Percentiles rank a stretch among this genome's conserved stretches.
These are phyloP conservation scores for Drosophila aff. DNA, from an alignment of 1,140 invertebrate species.

Conservation along the genomic window DNA sequence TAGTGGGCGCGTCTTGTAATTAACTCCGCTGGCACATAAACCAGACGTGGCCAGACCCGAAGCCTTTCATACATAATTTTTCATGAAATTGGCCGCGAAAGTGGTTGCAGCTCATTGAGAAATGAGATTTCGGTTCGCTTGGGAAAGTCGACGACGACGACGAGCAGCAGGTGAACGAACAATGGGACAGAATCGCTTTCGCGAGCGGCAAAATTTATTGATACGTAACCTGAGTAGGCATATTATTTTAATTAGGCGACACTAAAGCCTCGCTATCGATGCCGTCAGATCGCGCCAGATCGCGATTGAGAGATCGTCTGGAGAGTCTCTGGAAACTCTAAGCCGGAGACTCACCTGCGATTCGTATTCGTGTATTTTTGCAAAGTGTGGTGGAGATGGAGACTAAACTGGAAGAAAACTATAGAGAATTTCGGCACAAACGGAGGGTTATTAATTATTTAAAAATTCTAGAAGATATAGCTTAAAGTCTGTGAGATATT, in stretches of 20 bases:
- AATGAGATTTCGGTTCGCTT: constrained; percentile 18
- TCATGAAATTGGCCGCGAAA: constrained; percentile 70
- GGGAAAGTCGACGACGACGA: constrained; percentile 45
- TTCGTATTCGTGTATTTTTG: constrained; percentile 53
- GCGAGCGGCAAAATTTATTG: constrained; percentile 61
- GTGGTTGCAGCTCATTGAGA: constrained; percentile 54
- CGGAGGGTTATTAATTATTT: not conserved
- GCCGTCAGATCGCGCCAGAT: constrained; percentile 70
- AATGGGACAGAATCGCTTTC: constrained; percentile 50
- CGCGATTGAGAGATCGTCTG: constrained; percentile 73
- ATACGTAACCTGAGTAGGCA: constrained; percentile 77
- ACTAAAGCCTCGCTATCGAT: constrained; percentile 69
- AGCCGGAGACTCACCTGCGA: constrained; percentile 27
- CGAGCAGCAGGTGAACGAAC: constrained; percentile 40
- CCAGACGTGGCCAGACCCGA: constrained; percentile 36
- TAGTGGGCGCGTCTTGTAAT: constrained; percentile 78
- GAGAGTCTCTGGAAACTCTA: constrained; percentile 14
- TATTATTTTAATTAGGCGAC: constrained; percentile 83
- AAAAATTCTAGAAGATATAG: not conserved
- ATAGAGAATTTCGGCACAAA: not conserved
- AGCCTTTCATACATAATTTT: constrained; percentile 65
- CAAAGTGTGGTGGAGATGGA: constrained; percentile 41
- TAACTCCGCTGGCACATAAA: constrained; percentile 72
- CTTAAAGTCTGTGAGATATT: too few relatives aligned
- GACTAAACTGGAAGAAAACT: constrained; percentile 29